phyloP scores from a whole-genome alignment of 2,113 vertebrate species.

The Macrotus californicus region DNA sequence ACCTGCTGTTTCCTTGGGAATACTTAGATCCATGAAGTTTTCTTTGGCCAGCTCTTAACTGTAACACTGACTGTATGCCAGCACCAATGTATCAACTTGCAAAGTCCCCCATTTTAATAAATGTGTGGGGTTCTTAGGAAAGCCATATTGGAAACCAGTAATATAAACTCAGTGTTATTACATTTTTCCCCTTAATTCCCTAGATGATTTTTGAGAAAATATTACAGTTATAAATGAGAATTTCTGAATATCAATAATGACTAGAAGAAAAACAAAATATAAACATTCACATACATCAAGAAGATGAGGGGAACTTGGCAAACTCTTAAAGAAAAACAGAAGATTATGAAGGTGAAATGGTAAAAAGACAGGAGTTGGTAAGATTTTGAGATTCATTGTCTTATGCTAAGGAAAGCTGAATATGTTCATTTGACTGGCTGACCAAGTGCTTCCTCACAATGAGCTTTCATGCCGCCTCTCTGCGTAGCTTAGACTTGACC shows the following conservation, averaged over 20 bases:
- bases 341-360: background rate
- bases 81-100: background rate
- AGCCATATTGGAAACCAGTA: background rate
- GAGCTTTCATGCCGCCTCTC: background rate
- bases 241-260: conserved; percentile 15
- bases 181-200: background rate
- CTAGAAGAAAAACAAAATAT: background rate
- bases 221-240: conserved; percentile 12
- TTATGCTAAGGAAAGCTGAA: background rate
- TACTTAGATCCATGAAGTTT: background rate
- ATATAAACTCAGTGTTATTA: background rate
- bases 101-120: conserved; percentile 21
- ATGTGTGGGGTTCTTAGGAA: conserved; percentile 7
- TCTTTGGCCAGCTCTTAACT: background rate
- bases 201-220: background rate
- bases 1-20: conserved; percentile 25
- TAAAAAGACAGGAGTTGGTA: background rate
- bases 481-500: background rate
- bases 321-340: background rate
- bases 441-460: background rate
- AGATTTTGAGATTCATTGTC: background rate
- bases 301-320: background rate
- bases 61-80: background rate
- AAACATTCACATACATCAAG: background rate
- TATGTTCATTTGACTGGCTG: background rate